phyloP scores from a whole-genome alignment of 64 coral and sea anemone species.

The Platygyra sinensis region DNA sequence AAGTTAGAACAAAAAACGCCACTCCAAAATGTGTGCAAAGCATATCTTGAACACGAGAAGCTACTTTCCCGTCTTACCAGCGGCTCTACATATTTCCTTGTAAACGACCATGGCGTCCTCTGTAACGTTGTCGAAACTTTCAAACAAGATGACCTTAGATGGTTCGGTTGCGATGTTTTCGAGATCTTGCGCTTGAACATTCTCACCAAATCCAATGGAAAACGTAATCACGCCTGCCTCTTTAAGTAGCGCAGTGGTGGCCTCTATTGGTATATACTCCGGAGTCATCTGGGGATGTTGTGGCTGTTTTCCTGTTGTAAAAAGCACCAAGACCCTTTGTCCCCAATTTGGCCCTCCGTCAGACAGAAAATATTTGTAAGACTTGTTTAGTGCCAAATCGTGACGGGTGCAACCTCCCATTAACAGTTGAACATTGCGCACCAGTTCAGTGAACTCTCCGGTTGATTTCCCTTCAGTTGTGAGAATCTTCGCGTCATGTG shows the following conservation, averaged over 20 bases:
- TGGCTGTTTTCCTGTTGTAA: not conserved
- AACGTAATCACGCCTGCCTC: not conserved
- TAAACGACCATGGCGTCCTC: not conserved
- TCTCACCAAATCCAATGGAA: not conserved
- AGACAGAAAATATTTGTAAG: not conserved
- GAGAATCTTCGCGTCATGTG: not conserved
- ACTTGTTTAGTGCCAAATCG: not conserved
- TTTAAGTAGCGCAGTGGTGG: not conserved
- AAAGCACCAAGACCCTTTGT: not conserved
- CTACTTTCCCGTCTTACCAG: not conserved
- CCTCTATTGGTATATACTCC: not conserved
- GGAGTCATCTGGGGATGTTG: not conserved
- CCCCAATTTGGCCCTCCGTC: not conserved
- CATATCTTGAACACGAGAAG: not conserved
- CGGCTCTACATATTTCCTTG: not conserved
- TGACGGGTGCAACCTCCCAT: constrained; percentile 16
- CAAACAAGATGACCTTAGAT: not conserved
- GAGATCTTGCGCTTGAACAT: not conserved
- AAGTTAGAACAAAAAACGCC: too few relatives aligned
- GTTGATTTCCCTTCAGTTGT: not conserved
- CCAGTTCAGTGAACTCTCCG: not conserved
- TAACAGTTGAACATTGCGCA: not conserved
- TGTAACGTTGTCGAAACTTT: not conserved
- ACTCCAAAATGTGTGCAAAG: too few relatives aligned
- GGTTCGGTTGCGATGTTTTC: not conserved